Evolutionary conservation across 2,888 invertebrate genomes (phyloP), one percentile per base, ranked within the genome.

Genomic region (Oxyscelio sp.): DNA sequence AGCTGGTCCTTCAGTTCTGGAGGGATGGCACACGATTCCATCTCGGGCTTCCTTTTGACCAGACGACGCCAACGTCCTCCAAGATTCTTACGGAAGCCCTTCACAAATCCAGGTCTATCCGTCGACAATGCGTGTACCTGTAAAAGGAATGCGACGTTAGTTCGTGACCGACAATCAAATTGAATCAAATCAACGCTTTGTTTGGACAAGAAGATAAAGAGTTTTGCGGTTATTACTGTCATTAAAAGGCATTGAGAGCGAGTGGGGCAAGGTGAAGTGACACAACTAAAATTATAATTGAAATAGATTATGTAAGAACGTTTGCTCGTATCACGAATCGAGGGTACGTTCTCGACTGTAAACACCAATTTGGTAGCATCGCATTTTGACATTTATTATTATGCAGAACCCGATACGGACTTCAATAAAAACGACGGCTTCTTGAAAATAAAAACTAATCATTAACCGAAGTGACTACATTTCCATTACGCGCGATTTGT

Each of bases 1-100:
- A 98, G 96, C 95, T 98, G 97, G 90, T 97, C 97, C 94, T 97
- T 97, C 92, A 97, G 95, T 95, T 97, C 97, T 79, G 97, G 97
- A 90, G 97, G 97, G 95, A 98, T 97, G 94, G 97, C 96, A 95
- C 97, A 97, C 88, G 96, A 96, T 93, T 97, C 97, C 94, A 97
- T 96, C 93, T 96, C 96, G 87, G 97, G 96, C 95, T 97, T 97
- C 96, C 96, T 97, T 94, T 97, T 97, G 89, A 97, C 97, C 91
- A 97, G 95, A 92, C 97, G 96, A 94, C 97, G 97, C 96, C 97
- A 97, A 93, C 97, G 97, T 91, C 97, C 97, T 91, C 97, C 97
- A 91, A 97, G 96, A 94, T 97, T 97, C 94, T 97, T 97, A 90
- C 97, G 96, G 94, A 97, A 96, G 94, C 97, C 97, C 94, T 97